These are phyloP conservation scores for Willisornis vidua DNA, from an alignment of 2,113 vertebrate genomes.

Conservation along the genomic window DNA sequence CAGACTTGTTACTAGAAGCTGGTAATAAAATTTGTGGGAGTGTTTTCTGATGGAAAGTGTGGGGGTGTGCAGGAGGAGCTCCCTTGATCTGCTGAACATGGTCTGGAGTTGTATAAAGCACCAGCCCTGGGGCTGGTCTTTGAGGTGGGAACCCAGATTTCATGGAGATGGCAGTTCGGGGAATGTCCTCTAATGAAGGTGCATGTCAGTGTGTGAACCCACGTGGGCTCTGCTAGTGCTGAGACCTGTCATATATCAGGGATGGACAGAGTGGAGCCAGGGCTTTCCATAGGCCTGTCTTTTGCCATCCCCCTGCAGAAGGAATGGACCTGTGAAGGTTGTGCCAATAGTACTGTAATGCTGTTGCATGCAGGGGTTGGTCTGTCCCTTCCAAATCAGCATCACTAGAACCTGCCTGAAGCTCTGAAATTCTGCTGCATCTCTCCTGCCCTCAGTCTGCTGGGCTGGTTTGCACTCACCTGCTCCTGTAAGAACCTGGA, in stretches of 20 bases:
- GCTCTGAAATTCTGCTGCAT: not conserved
- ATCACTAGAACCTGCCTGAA: not conserved
- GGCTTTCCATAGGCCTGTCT: not conserved
- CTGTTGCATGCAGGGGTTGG: not conserved
- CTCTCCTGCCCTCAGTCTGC: rapidly evolving
- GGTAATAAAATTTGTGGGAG: not conserved
- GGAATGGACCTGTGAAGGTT: rapidly evolving
- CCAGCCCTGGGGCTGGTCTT: not conserved
- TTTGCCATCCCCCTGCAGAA: rapidly evolving
- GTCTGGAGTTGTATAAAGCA: not conserved
- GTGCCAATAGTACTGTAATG: rapidly evolving
- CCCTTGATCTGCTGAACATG: not conserved
- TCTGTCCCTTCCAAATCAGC: not conserved
- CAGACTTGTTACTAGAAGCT: not conserved
- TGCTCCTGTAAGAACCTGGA: not conserved
- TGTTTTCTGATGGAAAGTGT: not conserved
- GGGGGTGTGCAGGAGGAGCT: not conserved
- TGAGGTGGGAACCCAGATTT: not conserved
- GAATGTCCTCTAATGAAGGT: rapidly evolving
- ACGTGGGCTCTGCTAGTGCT: not conserved
- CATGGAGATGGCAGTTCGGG: rapidly evolving
- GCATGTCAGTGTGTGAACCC: rapidly evolving
- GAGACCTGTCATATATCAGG: not conserved
- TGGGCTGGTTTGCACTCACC: not conserved
- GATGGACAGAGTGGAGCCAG: rapidly evolving